Evolutionary conservation across 2,797 vertebrate genomes (phyloP).

Genomic region (Smutsia gigantea): DNA sequence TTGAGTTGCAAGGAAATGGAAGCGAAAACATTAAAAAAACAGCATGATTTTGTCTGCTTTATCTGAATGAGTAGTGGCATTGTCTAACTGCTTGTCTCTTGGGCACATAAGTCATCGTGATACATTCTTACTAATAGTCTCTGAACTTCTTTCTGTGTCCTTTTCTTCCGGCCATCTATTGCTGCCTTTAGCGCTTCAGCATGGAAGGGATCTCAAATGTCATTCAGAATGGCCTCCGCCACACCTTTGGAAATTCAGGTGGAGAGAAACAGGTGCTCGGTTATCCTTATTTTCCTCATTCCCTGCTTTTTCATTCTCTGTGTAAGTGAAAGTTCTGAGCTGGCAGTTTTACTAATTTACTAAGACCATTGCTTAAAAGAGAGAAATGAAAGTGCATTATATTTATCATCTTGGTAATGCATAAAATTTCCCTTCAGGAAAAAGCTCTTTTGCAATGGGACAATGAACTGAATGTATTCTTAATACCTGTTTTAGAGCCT

Average conservation of each 20-base stretch:
- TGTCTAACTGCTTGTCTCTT: constrained; percentile 79
- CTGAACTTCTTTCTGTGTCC: constrained; percentile 87
- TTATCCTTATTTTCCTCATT: constrained; percentile 84
- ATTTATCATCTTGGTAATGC: constrained; percentile 15
- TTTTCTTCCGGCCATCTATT: constrained; percentile 81
- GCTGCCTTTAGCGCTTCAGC: constrained; percentile 95
- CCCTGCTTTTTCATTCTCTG: constrained; percentile 75
- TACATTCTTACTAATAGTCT: constrained; percentile 84
- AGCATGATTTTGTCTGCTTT: constrained; percentile 60
- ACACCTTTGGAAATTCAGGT: constrained; percentile 96
- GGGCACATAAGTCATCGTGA: constrained; percentile 44
- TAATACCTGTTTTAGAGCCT: constrained; percentile 4
- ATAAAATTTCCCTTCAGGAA: neutral
- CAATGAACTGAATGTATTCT: neutral
- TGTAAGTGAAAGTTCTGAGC: constrained; percentile 73
- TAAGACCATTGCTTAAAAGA: constrained; percentile 52
- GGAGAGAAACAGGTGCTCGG: constrained; percentile 98
- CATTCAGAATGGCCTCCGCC: constrained; percentile 98
- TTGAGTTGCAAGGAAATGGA: constrained; percentile 15
- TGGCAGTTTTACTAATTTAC: constrained; percentile 64
- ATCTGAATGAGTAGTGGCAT: constrained; percentile 58
- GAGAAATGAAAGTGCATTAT: neutral
- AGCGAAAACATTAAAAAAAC: neutral
- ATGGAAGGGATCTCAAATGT: constrained; percentile 98
- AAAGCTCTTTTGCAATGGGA: constrained; percentile 27